Evolutionary conservation across 2,888 invertebrate genomes (phyloP), one percentile per base, ranked within the genome.

Genomic region (Masnerella sp.): DNA sequence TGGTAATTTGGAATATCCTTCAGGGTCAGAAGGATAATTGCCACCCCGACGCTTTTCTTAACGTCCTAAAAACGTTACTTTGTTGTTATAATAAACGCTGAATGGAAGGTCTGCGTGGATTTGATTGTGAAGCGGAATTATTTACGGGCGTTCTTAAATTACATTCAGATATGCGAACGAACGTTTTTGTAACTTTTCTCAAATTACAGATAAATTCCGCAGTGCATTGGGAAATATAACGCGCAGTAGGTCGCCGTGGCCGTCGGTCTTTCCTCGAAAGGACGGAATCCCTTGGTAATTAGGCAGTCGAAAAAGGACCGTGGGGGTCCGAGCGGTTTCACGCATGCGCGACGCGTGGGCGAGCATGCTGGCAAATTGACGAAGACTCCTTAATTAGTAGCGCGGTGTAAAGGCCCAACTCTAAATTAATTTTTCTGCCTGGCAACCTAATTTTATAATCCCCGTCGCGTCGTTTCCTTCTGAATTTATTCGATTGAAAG

Each of bases 221-320:
- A 32, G 17, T 52, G 54, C 62, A 56, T 43, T 56, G 56, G 51
- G 62, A 65, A 68, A 73, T 73, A 73, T 73, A 62, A 68, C 62
- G 73, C 81, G 62, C 80, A 74, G 80, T 80, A 77, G 77, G 79
- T 74, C 8, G 68, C 20, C 71, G 51, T 32, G 8, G 51, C 38
- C 15, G 65, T 72, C 78, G 74, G 45, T 65, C 74, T 77, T 70
- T 64, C 71, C 74, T 58, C 75, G 73, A 78, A 62, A 51, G 71
- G 77, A 80, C 78, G 79, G 79, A 79, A 81, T 83, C 81, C 82
- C 83, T 82, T 79, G 80, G 79, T 83, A 85, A 85, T 85, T 85
- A 85, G 74, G 68, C 71, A 73, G 71, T 69, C 74, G 74, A 70
- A 72, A 72, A 74, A 59, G 64, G 51, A 59, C 74, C 34, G 30